phyloP scores from a whole-genome alignment of 2,113 vertebrate species.

The Dunckerocampus dactyliophorus region DNA sequence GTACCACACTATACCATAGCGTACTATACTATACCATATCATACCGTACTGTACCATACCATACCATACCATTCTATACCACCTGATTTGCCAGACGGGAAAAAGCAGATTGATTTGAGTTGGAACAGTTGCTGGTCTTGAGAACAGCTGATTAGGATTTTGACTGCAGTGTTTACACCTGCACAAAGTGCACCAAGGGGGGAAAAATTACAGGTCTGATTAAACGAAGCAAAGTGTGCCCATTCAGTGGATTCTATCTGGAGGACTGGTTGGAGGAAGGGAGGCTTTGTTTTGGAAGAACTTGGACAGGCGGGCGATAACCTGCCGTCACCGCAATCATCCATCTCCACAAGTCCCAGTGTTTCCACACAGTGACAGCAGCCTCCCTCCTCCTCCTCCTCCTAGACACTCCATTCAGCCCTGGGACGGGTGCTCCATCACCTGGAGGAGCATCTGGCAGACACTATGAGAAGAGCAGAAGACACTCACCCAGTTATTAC shows the following conservation, averaged over 20 bases:
- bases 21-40: too few relatives aligned
- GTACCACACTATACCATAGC: too few relatives aligned
- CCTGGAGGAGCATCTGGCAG: slow-evolving; percentile 15
- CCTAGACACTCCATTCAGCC: slow-evolving; percentile 40
- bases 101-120: too few relatives aligned
- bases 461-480: slow-evolving; percentile 16
- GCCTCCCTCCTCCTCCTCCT: slow-evolving; percentile 13
- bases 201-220: background rate
- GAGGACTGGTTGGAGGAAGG: slow-evolving; percentile 41
- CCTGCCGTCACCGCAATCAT: slow-evolving; percentile 61
- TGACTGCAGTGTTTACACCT: too few relatives aligned
- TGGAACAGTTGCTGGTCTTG: too few relatives aligned
- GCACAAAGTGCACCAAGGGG: too few relatives aligned
- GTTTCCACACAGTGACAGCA: slow-evolving; percentile 48
- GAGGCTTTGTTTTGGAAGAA: slow-evolving; percentile 58
- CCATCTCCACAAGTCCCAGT: slow-evolving; percentile 51
- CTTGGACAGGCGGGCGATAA: slow-evolving; percentile 58
- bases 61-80: too few relatives aligned
- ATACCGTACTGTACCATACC: too few relatives aligned
- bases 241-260: slow-evolving; percentile 22
- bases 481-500: slow-evolving; percentile 53
- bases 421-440: slow-evolving; percentile 22
- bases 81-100: too few relatives aligned
- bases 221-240: background rate
- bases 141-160: too few relatives aligned